Percentiles rank a stretch among this genome's conserved stretches.
Conservation (phyloP, 2,888 invertebrate genomes). For the Sialis fuliginosa region DNA sequence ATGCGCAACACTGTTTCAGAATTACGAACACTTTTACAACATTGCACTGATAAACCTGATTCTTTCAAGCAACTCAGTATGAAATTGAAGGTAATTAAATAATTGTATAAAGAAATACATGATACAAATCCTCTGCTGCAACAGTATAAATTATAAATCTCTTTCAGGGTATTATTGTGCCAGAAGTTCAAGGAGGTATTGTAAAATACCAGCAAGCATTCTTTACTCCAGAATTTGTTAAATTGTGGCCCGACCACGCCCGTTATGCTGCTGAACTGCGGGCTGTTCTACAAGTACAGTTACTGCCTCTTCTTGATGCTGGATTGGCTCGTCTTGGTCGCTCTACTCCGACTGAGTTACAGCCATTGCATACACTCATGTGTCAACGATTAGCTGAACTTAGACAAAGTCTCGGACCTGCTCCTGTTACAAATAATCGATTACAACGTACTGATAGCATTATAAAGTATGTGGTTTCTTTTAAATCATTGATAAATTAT, state of each 20-base stretch:
- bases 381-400: conserved; percentile 75
- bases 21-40: conserved; percentile 58
- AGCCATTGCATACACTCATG: conserved; percentile 76
- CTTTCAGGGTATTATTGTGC: conserved; percentile 70
- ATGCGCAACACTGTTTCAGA: conserved; percentile 82
- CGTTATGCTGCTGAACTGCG: conserved; percentile 27
- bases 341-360: conserved; percentile 73
- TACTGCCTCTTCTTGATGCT: conserved; percentile 43
- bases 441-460: conserved; percentile 63
- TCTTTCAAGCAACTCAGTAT: conserved; percentile 82
- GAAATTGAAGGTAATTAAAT: conserved; percentile 42
- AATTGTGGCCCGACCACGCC: conserved; percentile 37
- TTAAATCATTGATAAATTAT: not conserved
- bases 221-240: conserved; percentile 61
- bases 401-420: conserved; percentile 53
- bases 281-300: conserved; percentile 1
- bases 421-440: conserved; percentile 25
- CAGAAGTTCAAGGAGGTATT: conserved; percentile 89
- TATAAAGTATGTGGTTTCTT: conserved; percentile 42
- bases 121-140: not conserved
- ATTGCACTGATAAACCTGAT: conserved; percentile 64
- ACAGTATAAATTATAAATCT: not conserved
- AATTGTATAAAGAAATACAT: not conserved
- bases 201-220: conserved; percentile 93
- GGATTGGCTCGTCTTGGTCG: conserved; percentile 72